Percentiles rank a stretch among this genome's conserved stretches.
Conservation (phyloP, 2,113 vertebrate species). For the Charadrius vociferus region DNA sequence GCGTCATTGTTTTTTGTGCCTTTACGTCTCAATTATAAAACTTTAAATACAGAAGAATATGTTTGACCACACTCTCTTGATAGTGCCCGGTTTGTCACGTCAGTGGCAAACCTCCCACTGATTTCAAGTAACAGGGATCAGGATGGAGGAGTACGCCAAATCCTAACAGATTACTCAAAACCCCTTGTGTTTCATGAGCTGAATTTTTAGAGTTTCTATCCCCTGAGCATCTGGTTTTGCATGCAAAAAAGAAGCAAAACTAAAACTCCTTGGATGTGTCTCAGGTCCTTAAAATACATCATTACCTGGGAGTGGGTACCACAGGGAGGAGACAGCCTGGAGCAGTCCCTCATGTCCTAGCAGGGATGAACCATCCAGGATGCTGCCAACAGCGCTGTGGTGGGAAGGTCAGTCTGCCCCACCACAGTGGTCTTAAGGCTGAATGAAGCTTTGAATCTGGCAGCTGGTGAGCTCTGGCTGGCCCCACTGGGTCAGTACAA, state of each 20-base stretch:
- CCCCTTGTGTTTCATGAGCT: neutral
- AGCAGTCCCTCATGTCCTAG: neutral
- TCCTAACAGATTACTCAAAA: constrained; percentile 21
- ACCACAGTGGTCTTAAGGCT: neutral
- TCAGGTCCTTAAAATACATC: neutral
- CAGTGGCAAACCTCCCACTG: neutral
- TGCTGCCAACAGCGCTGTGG: neutral
- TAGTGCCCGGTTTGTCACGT: neutral
- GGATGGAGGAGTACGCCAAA: neutral
- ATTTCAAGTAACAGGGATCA: neutral
- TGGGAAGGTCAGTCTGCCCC: neutral
- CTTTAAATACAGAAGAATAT: neutral
- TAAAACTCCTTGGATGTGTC: neutral
- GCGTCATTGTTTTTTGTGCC: rapidly evolving
- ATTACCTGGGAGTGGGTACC: neutral
- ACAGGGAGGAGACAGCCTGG: neutral
- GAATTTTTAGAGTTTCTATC: neutral
- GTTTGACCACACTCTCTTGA: neutral
- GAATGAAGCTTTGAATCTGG: neutral
- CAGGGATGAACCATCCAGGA: neutral
- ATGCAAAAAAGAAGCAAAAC: neutral
- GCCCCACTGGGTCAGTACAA: neutral
- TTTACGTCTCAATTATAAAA: neutral
- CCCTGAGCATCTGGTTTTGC: neutral
- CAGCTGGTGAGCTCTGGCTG: neutral